Conservation (phyloP, 2,113 vertebrate species). For the Azemiops feae region DNA sequence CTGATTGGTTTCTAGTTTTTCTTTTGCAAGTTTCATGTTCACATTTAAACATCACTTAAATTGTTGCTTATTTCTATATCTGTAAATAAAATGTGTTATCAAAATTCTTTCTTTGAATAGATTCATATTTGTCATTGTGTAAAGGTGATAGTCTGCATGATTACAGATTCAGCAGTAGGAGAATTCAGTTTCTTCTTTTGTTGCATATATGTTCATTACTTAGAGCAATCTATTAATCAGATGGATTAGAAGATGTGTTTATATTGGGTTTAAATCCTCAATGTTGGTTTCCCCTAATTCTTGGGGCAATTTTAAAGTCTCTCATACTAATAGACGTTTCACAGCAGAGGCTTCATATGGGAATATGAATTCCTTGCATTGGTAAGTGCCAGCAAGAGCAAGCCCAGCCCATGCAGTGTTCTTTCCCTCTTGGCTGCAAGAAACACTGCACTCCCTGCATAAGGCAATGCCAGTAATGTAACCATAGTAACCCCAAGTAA, state of each 20-base stretch:
- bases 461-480: constrained; percentile 49
- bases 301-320: not conserved
- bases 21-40: not conserved
- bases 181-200: not conserved
- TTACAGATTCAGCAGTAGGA: not conserved
- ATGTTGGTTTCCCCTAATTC: not conserved
- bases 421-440: constrained; percentile 45
- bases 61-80: not conserved
- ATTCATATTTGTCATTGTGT: not conserved
- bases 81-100: not conserved
- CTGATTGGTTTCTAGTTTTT: not conserved
- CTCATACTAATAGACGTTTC: not conserved
- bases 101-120: not conserved
- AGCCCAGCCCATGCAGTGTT: not conserved
- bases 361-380: not conserved
- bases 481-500: constrained; percentile 76
- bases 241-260: not conserved
- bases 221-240: not conserved
- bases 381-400: not conserved
- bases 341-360: constrained; percentile 2
- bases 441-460: constrained; percentile 26
- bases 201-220: not conserved
- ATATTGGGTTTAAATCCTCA: not conserved
- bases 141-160: not conserved
- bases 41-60: not conserved